A percentile compares a stretch with the other conserved stretches of the same genome.
Conservation (phyloP, 2,113 vertebrate genomes). For the Eurystomus gularis region DNA sequence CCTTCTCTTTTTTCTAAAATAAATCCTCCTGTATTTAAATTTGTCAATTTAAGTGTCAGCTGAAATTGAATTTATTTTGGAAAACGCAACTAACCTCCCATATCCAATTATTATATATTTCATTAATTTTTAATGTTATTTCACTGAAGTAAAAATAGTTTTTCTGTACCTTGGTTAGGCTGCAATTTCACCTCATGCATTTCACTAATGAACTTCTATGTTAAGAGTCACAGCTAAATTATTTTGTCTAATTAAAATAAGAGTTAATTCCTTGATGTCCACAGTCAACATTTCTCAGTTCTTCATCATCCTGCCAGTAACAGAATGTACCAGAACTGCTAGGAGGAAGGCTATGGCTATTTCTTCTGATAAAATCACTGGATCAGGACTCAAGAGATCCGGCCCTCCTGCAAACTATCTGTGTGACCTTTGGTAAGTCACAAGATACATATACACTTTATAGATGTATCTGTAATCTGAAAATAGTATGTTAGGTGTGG, state of each 20-base stretch:
- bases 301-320: background rate
- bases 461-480: background rate
- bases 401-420: background rate
- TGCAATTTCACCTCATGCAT: background rate
- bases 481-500: background rate
- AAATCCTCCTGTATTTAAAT: background rate
- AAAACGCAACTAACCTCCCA: background rate
- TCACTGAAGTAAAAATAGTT: background rate
- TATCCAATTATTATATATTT: background rate
- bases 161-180: background rate
- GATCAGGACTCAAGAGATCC: background rate
- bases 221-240: background rate
- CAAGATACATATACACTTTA: background rate
- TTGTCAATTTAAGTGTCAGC: background rate
- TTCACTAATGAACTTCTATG: background rate
- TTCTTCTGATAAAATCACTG: background rate
- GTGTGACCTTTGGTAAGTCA: background rate
- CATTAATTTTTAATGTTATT: background rate
- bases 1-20: background rate
- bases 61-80: constrained; percentile 9
- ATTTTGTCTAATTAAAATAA: background rate
- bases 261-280: background rate
- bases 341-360: background rate
- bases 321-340: background rate
- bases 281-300: background rate